A percentile compares a stretch with the other conserved stretches of the same genome.
Evolutionary conservation across 2,113 vertebrate species (phyloP).

Genomic region (Oreochromis tanganicae): DNA sequence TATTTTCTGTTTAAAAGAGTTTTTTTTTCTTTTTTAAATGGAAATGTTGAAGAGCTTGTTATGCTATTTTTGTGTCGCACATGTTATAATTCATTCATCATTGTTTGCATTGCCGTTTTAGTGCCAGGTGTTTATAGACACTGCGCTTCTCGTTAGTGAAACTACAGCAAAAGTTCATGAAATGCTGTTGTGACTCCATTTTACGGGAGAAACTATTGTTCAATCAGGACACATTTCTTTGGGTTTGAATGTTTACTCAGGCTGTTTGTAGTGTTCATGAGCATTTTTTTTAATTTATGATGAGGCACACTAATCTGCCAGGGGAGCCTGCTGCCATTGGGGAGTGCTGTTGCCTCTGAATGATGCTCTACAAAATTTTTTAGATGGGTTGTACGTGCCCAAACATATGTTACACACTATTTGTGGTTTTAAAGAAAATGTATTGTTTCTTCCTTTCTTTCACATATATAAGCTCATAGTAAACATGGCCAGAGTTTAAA

Average conservation of each 20-base stretch:
- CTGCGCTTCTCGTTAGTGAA: neutral
- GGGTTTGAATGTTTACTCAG: neutral
- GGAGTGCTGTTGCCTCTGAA: neutral
- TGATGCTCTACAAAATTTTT: fast-evolving
- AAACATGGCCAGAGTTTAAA: neutral
- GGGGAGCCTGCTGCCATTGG: neutral
- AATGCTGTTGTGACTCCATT: neutral
- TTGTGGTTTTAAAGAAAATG: neutral
- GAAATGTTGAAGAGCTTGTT: neutral
- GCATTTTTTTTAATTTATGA: neutral
- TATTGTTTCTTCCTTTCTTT: neutral
- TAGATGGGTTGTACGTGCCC: neutral
- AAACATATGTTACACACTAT: neutral
- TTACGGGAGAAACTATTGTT: neutral
- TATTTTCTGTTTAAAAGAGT: neutral
- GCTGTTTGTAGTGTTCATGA: neutral
- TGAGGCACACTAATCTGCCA: neutral
- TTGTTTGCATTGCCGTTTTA: neutral
- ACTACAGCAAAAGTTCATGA: neutral
- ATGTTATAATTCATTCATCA: neutral
- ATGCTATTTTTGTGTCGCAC: neutral
- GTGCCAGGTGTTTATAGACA: neutral
- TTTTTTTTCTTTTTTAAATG: neutral
- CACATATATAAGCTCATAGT: neutral
- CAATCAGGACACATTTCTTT: neutral